Percentiles rank a stretch among this genome's conserved stretches.
Evolutionary conservation across 2,113 vertebrate species (phyloP).

Genomic region (Zosterops pallidus): DNA sequence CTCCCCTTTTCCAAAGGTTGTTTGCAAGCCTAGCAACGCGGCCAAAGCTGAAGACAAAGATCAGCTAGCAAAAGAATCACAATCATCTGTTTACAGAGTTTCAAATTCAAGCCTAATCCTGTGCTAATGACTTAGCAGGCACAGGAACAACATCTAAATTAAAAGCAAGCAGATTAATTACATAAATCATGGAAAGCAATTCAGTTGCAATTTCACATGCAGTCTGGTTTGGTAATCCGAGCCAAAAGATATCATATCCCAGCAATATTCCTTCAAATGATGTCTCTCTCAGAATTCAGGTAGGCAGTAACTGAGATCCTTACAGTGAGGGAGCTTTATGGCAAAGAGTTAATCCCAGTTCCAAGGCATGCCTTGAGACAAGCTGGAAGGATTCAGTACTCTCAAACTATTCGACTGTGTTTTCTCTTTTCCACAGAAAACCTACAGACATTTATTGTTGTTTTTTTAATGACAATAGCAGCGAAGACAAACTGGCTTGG

Average conservation of each 20-base stretch:
- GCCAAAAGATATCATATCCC: neutral
- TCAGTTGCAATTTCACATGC: neutral
- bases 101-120: conserved; percentile 31
- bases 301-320: neutral
- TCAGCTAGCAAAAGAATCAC: neutral
- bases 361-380: neutral
- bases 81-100: neutral
- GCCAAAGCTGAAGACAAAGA: conserved; percentile 1
- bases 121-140: conserved; percentile 26
- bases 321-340: neutral
- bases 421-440: neutral
- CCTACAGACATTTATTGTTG: too few species aligned
- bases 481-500: neutral
- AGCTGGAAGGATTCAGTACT: neutral
- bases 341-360: neutral
- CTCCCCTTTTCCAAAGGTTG: neutral
- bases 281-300: neutral
- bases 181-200: conserved; percentile 24
- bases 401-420: neutral
- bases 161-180: conserved; percentile 48
- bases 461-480: neutral
- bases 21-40: neutral
- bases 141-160: conserved; percentile 48
- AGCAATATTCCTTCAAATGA: neutral
- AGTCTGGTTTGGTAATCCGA: conserved; percentile 3